Percentiles rank a stretch among this genome's conserved stretches.
These are phyloP conservation scores for Dexiosoma caninum DNA, from an alignment of 2,888 invertebrate genomes.

Conservation along the genomic window DNA sequence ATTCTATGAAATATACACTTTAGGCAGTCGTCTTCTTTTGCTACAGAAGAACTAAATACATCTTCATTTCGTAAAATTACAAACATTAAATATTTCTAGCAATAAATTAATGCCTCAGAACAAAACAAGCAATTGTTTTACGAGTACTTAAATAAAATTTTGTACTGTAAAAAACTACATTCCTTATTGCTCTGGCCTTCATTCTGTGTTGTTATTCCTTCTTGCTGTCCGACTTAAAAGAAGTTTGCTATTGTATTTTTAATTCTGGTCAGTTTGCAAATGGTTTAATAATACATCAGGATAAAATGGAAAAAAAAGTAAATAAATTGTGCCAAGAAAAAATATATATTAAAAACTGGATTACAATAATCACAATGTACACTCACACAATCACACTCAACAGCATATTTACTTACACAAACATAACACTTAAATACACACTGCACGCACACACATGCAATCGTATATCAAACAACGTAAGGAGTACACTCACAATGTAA, in stretches of 20 bases:
- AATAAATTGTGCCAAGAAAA: background rate
- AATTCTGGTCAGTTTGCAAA: conserved; percentile 50
- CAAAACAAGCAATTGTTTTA: too few relatives aligned
- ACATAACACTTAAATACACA: conserved; percentile 1
- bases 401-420: background rate
- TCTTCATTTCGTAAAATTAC: too few relatives aligned
- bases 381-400: background rate
- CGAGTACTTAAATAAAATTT: too few relatives aligned
- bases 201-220: background rate
- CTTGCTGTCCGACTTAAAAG: too few relatives aligned
- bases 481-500: background rate
- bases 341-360: conserved; percentile 8
- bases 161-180: background rate
- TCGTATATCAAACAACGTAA: background rate
- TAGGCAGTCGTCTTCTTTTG: too few relatives aligned
- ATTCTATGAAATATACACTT: too few relatives aligned
- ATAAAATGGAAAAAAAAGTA: background rate
- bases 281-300: conserved; percentile 49
- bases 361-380: conserved; percentile 7
- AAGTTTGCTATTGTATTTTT: conserved; percentile 10
- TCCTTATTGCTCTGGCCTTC: background rate
- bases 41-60: too few relatives aligned
- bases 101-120: too few relatives aligned
- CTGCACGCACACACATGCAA: background rate
- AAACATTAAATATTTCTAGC: too few relatives aligned